Conservation (phyloP, 2,888 invertebrate genomes). For the Mactromeris polynyma region DNA sequence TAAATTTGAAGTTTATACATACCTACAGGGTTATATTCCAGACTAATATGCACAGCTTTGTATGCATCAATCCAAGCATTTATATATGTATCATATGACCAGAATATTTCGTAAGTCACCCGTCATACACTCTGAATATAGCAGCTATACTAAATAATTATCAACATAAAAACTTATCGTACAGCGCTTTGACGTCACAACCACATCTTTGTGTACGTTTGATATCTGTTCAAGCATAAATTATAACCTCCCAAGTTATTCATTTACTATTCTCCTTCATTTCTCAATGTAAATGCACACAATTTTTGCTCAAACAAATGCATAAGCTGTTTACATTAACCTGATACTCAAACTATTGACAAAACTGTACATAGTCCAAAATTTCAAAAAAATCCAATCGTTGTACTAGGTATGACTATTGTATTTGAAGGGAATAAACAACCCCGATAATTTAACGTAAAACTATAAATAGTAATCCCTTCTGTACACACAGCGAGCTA, state of each 20-base stretch:
- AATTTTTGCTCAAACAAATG: background rate
- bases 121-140: conserved; percentile 13
- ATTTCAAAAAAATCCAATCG: background rate
- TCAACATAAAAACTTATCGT: conserved; percentile 27
- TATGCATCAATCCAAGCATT: background rate
- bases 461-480: conserved; percentile 13
- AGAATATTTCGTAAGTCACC: background rate
- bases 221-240: conserved; percentile 36
- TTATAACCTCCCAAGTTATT: conserved; percentile 18
- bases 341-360: background rate
- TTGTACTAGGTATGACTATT: background rate
- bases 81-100: background rate
- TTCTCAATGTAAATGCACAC: background rate
- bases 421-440: background rate
- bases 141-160: background rate
- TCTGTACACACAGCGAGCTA: background rate
- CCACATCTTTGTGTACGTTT: conserved; percentile 27
- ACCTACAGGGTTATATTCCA: background rate
- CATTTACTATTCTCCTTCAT: background rate
- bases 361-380: background rate
- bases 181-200: conserved; percentile 30
- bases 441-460: background rate
- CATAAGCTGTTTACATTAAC: background rate
- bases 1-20: background rate
- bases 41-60: background rate